These are phyloP conservation scores for Tethya wilhelma DNA, from an alignment of 37 sponge, comb jelly and placozoan species.

Conservation along the genomic window DNA sequence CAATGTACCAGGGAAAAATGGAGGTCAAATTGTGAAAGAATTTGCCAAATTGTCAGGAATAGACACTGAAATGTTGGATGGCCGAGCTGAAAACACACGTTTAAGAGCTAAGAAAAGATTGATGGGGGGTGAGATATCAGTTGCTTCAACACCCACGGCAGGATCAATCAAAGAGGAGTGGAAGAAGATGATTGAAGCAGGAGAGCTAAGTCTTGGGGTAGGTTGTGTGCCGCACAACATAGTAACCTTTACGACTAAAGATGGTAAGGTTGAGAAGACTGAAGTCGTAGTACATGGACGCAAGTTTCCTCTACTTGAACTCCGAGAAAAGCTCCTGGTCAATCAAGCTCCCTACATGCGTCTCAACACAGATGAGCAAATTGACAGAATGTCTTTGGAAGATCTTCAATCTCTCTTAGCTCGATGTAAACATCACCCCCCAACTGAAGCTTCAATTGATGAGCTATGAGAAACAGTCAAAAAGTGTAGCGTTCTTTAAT, in stretches of 20 bases:
- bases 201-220: slow-evolving; percentile 18
- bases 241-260: neutral
- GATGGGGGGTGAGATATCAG: neutral
- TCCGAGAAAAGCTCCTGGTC: slow-evolving; percentile 16
- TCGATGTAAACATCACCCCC: no score
- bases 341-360: slow-evolving; percentile 24
- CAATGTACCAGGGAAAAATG: neutral
- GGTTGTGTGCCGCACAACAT: slow-evolving; percentile 12
- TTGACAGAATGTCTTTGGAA: slow-evolving; percentile 15
- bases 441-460: no score
- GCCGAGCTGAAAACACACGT: neutral
- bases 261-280: slow-evolving; percentile 7
- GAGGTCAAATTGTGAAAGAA: neutral
- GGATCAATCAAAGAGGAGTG: neutral
- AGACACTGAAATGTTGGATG: neutral
- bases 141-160: neutral
- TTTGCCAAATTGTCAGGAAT: neutral
- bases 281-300: slow-evolving; percentile 22
- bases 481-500: no score
- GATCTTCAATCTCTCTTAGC: no score
- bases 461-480: no score
- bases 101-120: neutral
- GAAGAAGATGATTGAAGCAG: slow-evolving; percentile 13
- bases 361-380: slow-evolving; percentile 37
- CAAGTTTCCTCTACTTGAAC: slow-evolving; percentile 38